Conservation (phyloP, 2,113 vertebrate genomes). For the Aramus guarauna region DNA sequence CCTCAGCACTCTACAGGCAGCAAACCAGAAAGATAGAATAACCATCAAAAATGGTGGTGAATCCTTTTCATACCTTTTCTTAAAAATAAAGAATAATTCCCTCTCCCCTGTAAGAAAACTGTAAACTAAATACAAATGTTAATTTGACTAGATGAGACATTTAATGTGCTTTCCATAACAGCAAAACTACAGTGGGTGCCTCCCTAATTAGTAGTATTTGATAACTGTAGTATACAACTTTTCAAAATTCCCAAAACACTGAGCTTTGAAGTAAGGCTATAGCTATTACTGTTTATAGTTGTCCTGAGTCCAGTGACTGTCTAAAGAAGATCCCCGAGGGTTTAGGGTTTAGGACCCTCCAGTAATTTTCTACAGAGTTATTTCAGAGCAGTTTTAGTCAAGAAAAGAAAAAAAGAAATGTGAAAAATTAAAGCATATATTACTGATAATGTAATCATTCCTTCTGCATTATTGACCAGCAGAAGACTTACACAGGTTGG, state of each 20-base stretch:
- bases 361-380: not conserved
- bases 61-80: not conserved
- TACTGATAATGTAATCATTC: not conserved
- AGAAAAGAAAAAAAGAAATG: not conserved
- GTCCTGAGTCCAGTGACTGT: not conserved
- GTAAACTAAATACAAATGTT: not conserved
- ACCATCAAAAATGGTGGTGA: not conserved
- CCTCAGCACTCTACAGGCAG: not conserved
- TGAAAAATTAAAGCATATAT: not conserved
- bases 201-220: not conserved
- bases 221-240: not conserved
- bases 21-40: not conserved
- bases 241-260: not conserved
- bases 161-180: not conserved
- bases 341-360: not conserved
- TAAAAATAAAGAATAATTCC: not conserved
- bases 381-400: not conserved
- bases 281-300: not conserved
- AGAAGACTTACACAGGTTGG: not conserved
- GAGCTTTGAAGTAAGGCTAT: not conserved
- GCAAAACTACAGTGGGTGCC: not conserved
- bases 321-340: rapidly evolving
- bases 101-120: not conserved
- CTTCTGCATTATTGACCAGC: not conserved
- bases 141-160: not conserved